Base-by-base conservation (phyloP, 2,113 vertebrate species). In the Coracopsis vasa region DNA sequence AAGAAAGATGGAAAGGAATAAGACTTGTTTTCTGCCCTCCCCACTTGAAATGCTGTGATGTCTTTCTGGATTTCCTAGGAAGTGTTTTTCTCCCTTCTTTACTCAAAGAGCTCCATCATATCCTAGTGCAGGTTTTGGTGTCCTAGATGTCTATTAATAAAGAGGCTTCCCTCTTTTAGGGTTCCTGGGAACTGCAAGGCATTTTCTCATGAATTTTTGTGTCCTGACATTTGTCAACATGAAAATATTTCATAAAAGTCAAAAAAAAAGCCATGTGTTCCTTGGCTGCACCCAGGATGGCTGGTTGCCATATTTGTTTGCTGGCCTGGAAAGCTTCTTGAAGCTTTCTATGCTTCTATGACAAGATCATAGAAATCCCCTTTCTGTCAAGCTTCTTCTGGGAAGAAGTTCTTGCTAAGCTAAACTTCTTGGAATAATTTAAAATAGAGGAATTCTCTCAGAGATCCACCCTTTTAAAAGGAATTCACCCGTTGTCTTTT, bases 201-300 rank as follows among this genome's bases (percentile, higher is more conserved):
- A 90, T 91, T 95, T 97, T 95, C 95, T 94, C 92, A 93, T 56
- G 72, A 90, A 90, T 95, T 94, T 94, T 90, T 94, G 54, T 78
- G 61, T 79, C 56, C 60, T 96, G 93, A 95, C 86, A 94, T 90
- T 86, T 90, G 86, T 94, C 75, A 83, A 50, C 8, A 53, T 35
- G 4, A 60, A 75, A 79, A 67, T 18, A 64, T 31, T 31, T 23
- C 11, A 10, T 7, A 67, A 51, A 19, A 20, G 29, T 23, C 17
- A n/a, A 33, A 9, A 50, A 13, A 70, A 84, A 81, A 0, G 4
- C 42, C 20, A 2, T 90, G 71, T 75, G 27, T 90, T 95, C 83
- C 71, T 95, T 96, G 96, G 93, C 80, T 92, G 95, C 71, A 67
- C 19, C 71, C 75, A 27, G 6, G 15, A 24, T 96, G 87, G 91